Evolutionary conservation across 92 coral and sea anemone species (phyloP), one percentile per base, ranked within the genome.

Genomic region (Bergia puertoricense): DNA sequence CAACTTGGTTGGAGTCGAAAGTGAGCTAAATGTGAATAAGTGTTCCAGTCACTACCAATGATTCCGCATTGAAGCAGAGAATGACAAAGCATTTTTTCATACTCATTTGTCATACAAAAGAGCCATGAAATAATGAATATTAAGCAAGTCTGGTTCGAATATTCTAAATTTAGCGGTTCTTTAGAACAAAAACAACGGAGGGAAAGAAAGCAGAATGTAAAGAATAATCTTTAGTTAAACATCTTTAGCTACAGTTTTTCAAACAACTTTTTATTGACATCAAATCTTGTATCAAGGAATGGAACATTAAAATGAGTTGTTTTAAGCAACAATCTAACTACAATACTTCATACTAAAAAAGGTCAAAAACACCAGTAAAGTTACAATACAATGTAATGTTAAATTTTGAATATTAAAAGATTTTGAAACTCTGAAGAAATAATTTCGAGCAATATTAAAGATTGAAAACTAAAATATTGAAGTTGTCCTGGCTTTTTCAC

Each of bases 61-160:
- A 62, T 18, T 62, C n/a, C 48, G 44, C 44, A 80, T 4, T 56
- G 85, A 80, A 15, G 72, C 85, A 80, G 13, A 80, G 85, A 80
- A 80, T 80, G 85, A 80, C 72, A 36, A 1, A 38, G 85, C 85
- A 80, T 50, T 79, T 16, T 14, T 5, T 37, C 39, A 15, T 22
- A 20, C 30, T 62, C 69, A 66, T 80, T 68, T 37, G 38, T 37
- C 69, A 50, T 80, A 50, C n/a, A 10, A 36, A 80, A 6, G 20
- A 56, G 13, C 46, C 6, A 59, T 3, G 1, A 79, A 50, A 38
- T 54, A 6, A 14, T 73, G 2, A 62, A 73, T 73, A 73, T 73
- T 73, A 44, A 8, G 0, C 69, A 18, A 18, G 7, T 62, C 16
- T 0, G 20, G 69, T 62, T 20, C 59, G 14, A 54, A 54, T 11